Conservation (phyloP, 2,113 vertebrate species). For the Gallinago jamesoni region DNA sequence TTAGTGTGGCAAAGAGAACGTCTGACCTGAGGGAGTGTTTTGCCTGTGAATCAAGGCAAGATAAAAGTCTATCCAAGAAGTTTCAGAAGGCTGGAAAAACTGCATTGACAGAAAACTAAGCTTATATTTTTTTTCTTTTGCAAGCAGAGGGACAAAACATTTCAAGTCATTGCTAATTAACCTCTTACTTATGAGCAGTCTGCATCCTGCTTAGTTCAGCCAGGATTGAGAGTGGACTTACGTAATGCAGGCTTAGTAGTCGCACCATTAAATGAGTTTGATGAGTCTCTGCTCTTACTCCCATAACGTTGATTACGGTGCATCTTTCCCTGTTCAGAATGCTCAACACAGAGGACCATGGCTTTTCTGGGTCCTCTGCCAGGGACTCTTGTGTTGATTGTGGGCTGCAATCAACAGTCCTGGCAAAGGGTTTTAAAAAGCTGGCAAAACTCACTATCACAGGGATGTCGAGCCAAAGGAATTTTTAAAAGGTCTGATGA, state of each 20-base stretch:
- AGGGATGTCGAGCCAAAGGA: neutral
- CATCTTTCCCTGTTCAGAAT: neutral
- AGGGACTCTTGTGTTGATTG: neutral
- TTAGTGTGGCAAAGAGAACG: neutral
- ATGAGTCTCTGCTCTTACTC: neutral
- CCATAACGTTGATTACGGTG: neutral
- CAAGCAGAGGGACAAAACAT: neutral
- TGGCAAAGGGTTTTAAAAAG: neutral
- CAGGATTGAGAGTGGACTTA: neutral
- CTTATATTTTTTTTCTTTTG: neutral
- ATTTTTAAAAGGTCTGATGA: neutral
- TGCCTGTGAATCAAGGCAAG: neutral
- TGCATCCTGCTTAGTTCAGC: neutral
- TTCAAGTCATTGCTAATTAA: neutral
- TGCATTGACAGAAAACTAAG: neutral
- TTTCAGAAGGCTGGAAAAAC: neutral
- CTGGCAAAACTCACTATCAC: neutral
- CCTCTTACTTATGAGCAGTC: neutral
- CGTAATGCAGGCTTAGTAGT: neutral
- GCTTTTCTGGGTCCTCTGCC: neutral
- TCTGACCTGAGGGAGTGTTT: neutral
- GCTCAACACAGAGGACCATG: neutral
- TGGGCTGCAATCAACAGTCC: neutral
- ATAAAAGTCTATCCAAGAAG: neutral
- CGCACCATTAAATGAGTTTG: neutral